phyloP scores from a whole-genome alignment of 1,140 invertebrate genomes.

The Calliopsis andreniformis region DNA sequence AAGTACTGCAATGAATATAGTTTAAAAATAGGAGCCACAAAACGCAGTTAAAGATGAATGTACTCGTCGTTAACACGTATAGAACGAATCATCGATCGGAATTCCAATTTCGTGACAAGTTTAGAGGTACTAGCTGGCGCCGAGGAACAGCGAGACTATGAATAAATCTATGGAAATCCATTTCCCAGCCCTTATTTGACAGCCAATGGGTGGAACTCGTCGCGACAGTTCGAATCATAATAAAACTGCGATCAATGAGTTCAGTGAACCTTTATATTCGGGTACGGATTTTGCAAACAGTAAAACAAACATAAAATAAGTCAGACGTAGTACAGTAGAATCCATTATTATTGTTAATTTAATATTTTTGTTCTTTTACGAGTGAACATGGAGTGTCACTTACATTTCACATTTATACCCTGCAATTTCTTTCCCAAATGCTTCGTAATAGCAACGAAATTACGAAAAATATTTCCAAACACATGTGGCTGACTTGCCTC shows the following conservation, averaged over 20 bases:
- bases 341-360: too few relatives aligned
- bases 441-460: not conserved
- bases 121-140: not conserved
- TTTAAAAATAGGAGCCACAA: not conserved
- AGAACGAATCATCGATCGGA: conserved; percentile 5
- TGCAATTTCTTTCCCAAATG: not conserved
- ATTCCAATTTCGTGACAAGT: conserved; percentile 8
- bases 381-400: too few relatives aligned
- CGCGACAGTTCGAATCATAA: not conserved
- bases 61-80: not conserved
- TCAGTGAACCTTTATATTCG: not conserved
- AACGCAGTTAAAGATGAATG: not conserved
- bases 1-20: not conserved
- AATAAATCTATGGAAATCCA: conserved; percentile 22
- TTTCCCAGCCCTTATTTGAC: conserved; percentile 2
- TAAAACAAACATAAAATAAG: too few relatives aligned
- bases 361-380: too few relatives aligned
- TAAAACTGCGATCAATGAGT: not conserved
- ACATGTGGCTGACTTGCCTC: not conserved
- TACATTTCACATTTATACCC: too few relatives aligned
- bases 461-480: not conserved
- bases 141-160: conserved; percentile 6
- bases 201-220: not conserved
- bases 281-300: not conserved
- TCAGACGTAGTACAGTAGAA: too few relatives aligned